A percentile compares a stretch with the other conserved stretches of the same genome.
phyloP scores from a whole-genome alignment of 2,888 invertebrate species.

The Eupeodes latifasciatus region DNA sequence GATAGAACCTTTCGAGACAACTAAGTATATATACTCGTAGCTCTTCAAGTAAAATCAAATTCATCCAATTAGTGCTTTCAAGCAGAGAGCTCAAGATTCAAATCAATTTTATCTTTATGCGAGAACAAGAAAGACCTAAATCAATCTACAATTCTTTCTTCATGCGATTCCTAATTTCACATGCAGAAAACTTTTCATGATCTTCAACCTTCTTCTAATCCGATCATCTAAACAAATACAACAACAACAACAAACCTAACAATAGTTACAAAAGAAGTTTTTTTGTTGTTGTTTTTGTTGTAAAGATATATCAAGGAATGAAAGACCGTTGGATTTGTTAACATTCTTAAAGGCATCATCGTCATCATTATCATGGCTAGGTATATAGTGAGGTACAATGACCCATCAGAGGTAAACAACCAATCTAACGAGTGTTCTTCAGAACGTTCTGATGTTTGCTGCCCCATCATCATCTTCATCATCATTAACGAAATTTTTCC shows the following conservation, averaged over 20 bases:
- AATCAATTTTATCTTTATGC: slow-evolving; percentile 60
- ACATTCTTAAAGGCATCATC: slow-evolving; percentile 51
- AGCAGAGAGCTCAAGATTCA: slow-evolving; percentile 37
- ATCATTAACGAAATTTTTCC: slow-evolving; percentile 66
- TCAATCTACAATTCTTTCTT: slow-evolving; percentile 37
- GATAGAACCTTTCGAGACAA: background rate
- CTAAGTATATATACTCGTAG: background rate
- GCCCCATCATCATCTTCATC: slow-evolving; percentile 68
- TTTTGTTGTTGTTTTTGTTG: background rate
- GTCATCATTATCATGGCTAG: slow-evolving; percentile 26
- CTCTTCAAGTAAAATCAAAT: slow-evolving; percentile 46
- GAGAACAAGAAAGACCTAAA: slow-evolving; percentile 25
- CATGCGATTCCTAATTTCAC: slow-evolving; percentile 67
- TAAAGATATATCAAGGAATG: background rate
- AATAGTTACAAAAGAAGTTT: slow-evolving; percentile 39
- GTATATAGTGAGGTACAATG: slow-evolving; percentile 40
- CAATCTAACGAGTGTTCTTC: slow-evolving; percentile 60
- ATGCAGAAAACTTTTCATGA: slow-evolving; percentile 65
- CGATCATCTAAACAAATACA: slow-evolving; percentile 58
- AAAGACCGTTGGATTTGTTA: slow-evolving; percentile 37
- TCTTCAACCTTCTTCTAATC: slow-evolving; percentile 69
- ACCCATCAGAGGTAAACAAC: slow-evolving; percentile 50
- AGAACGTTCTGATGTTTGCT: slow-evolving; percentile 35
- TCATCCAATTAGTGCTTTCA: slow-evolving; percentile 68
- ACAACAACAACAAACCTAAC: slow-evolving; percentile 32